phyloP scores from a whole-genome alignment of 1,140 invertebrate species.

The Zaprionus davidi region DNA sequence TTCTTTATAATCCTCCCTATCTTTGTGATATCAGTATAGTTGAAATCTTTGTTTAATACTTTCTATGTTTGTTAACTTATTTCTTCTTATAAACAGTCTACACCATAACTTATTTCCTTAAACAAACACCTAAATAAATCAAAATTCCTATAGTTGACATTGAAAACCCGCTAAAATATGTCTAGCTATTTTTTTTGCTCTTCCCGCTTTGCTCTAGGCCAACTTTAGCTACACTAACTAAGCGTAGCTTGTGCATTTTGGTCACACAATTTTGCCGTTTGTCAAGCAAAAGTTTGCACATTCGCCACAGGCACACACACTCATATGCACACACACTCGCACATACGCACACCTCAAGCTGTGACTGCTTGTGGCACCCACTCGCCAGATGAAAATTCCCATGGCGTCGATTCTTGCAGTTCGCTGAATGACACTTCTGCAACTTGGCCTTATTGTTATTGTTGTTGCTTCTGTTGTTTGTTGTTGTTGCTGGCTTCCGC shows the following conservation, averaged over 20 bases:
- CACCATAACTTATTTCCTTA: neutral
- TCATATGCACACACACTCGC: constrained; percentile 11
- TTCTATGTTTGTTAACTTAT: neutral
- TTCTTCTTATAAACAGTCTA: neutral
- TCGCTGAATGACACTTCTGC: constrained; percentile 71
- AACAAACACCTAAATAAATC: neutral
- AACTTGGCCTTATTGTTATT: constrained; percentile 43
- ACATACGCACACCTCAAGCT: constrained; percentile 56
- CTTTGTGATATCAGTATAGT: no score
- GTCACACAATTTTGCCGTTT: constrained; percentile 28
- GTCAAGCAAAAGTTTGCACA: constrained; percentile 16
- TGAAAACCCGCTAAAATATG: neutral
- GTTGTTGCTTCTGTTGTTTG: constrained; percentile 29
- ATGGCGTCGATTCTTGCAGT: constrained; percentile 53
- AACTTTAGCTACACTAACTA: neutral
- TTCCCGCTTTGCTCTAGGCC: constrained; percentile 2
- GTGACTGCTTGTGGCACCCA: constrained; percentile 57
- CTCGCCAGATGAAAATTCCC: constrained; percentile 72
- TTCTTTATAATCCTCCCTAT: neutral
- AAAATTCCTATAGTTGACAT: neutral
- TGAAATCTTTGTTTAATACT: no score
- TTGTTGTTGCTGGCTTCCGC: constrained; percentile 53
- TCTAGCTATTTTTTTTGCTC: neutral
- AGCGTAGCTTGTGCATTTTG: constrained; percentile 7
- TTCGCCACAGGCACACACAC: constrained; percentile 12